Evolutionary conservation across 2,888 invertebrate genomes (phyloP).

Genomic region (Andrena minutula): DNA sequence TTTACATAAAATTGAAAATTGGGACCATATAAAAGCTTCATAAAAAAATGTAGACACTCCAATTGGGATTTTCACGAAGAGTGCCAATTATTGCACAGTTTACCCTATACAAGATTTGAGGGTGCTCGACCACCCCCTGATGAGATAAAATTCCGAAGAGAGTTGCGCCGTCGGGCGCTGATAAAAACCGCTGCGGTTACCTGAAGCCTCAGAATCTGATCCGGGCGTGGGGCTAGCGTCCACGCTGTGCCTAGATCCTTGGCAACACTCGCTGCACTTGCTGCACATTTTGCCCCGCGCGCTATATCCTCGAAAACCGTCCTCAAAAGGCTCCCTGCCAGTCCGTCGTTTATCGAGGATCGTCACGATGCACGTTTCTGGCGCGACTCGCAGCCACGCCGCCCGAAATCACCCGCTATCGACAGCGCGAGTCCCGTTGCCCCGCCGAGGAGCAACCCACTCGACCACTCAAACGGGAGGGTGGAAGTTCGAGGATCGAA

Average conservation of each 20-base stretch:
- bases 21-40: too few species aligned
- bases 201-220: constrained; percentile 82
- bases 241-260: constrained; percentile 82
- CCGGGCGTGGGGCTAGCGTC: constrained; percentile 81
- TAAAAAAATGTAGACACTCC: too few species aligned
- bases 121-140: too few species aligned
- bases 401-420: constrained; percentile 23
- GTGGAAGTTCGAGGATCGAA: constrained; percentile 12
- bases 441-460: neutral
- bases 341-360: constrained; percentile 17
- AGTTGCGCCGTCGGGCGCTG: too few species aligned
- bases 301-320: neutral
- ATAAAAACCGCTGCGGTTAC: constrained; percentile 71
- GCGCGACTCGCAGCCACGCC: constrained; percentile 1
- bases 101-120: too few species aligned
- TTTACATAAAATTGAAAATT: too few species aligned
- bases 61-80: too few species aligned
- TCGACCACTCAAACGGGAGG: neutral
- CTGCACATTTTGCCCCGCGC: constrained; percentile 82
- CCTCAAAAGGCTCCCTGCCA: constrained; percentile 3
- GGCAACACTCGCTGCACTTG: constrained; percentile 85
- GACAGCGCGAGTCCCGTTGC: constrained; percentile 10
- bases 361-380: constrained; percentile 6
- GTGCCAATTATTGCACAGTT: too few species aligned
- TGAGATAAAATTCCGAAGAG: too few species aligned